Conservation (phyloP, 2,113 vertebrate genomes). For the Dipodomys stephensi region DNA sequence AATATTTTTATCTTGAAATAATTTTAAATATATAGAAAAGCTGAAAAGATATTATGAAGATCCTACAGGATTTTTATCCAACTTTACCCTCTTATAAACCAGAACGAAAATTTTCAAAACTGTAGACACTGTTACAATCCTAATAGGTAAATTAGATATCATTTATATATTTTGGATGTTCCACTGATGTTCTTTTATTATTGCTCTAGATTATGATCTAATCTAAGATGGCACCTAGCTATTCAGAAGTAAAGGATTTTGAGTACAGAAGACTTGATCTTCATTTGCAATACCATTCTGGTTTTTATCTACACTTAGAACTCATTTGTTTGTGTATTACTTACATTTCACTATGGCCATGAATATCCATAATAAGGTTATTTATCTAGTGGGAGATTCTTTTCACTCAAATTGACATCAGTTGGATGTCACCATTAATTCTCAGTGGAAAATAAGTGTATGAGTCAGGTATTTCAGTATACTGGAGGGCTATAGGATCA, state of each 20-base stretch:
- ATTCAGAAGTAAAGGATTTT: background rate
- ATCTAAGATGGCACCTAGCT: background rate
- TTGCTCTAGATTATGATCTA: slow-evolving; percentile 9
- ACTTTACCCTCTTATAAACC: background rate
- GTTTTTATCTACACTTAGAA: background rate
- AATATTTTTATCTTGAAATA: background rate
- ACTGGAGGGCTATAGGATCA: background rate
- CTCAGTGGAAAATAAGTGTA: background rate
- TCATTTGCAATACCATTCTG: background rate
- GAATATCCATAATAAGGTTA: background rate
- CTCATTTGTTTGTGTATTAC: background rate
- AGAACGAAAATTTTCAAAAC: slow-evolving; percentile 17
- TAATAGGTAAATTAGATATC: background rate
- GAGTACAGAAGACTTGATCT: background rate
- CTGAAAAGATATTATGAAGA: background rate
- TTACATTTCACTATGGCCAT: background rate
- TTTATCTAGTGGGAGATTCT: background rate
- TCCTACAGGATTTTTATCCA: background rate
- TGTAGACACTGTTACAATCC: background rate
- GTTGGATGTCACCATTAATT: background rate
- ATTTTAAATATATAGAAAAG: slow-evolving; percentile 17
- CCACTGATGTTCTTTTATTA: background rate
- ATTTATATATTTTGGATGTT: background rate
- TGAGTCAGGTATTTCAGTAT: background rate
- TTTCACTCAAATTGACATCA: background rate